Base-by-base conservation (phyloP, 2,888 invertebrate genomes). In the Scaptomyza polygonia region DNA sequence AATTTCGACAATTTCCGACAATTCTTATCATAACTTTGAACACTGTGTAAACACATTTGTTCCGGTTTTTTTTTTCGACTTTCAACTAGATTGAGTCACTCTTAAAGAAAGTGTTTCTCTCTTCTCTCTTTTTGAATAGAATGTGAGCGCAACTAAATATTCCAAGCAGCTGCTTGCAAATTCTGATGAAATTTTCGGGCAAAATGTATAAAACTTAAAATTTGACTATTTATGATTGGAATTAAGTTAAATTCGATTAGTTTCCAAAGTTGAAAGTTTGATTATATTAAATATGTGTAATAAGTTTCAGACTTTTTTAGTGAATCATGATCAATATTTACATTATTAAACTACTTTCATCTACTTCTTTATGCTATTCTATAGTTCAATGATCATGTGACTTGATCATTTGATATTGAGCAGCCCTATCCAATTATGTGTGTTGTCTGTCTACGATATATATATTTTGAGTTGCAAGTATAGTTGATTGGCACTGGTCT, bases 351-450 rank as follows among this genome's bases (percentile, higher is more conserved):
- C 40, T 29, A 3, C 25, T 39, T 29, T 8, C n/a, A 42, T 30
- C 14, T 16, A 12, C 11, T 25, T 18, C 0, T 25, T 42, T 14
- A 6, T 18, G 11, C 1, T 11, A 5, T 59, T 45, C 25, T 39
- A 53, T 39, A 62, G 43, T 62, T 62, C 30, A 40, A 36, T 44
- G 42, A 53, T 59, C 61, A 43, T 32, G 34, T 39, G 25, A 59
- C 43, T 42, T 14, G 32, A 47, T 18, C 21, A 25, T 54, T 40
- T 49, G 18, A n/a, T 49, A 49, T 49, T 53, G 43, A 34, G 44
- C 16, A 54, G 40, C 40, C 25, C 54, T 61, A 48, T 42, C 7
- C 53, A 67, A 40, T 53, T 52, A 40, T 56, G 36, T 51, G n/a
- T 30, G 21, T 6, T 32, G 18, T n/a, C 12, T 12, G 9, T 30